Conservation (phyloP, 2,113 vertebrate genomes). For the Amphiprion ocellaris region DNA sequence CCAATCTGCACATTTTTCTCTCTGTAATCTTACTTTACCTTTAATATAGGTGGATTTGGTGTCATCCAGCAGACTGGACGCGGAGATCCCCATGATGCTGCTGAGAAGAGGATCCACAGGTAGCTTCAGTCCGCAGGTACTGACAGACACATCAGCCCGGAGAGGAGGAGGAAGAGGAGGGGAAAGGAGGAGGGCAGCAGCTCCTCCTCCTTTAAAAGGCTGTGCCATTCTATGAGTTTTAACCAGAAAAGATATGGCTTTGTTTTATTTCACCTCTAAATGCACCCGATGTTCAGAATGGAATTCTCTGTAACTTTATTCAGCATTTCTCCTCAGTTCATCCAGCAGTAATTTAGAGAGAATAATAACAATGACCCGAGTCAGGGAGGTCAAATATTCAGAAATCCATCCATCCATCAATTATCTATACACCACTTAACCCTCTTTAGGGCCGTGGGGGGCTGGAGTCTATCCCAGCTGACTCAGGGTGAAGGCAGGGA, state of each 20-base stretch:
- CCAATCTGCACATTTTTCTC: neutral
- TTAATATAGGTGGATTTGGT: slow-evolving; percentile 87
- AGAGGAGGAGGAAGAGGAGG: neutral
- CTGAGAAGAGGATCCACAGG: slow-evolving; percentile 50
- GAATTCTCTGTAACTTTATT: neutral
- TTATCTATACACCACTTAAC: no score
- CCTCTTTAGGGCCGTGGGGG: no score
- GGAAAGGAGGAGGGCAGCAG: slow-evolving; percentile 4
- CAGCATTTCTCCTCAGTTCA: neutral
- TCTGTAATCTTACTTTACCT: slow-evolving; percentile 79
- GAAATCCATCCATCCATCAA: no score
- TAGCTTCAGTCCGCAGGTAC: slow-evolving; percentile 64
- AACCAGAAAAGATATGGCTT: neutral
- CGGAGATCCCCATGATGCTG: slow-evolving; percentile 87
- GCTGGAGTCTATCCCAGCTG: no score
- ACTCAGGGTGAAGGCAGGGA: no score
- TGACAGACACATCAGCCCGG: slow-evolving; percentile 15
- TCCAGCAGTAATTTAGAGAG: neutral
- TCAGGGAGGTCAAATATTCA: no score
- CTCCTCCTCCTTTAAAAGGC: neutral
- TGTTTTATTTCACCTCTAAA: neutral
- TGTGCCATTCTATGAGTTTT: slow-evolving; percentile 29
- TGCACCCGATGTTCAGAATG: neutral
- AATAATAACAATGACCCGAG: neutral
- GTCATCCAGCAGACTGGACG: slow-evolving; percentile 91